Percentiles rank a stretch among this genome's conserved stretches.
phyloP scores from a whole-genome alignment of 2,113 vertebrate genomes.

The Cnemophilus loriae region DNA sequence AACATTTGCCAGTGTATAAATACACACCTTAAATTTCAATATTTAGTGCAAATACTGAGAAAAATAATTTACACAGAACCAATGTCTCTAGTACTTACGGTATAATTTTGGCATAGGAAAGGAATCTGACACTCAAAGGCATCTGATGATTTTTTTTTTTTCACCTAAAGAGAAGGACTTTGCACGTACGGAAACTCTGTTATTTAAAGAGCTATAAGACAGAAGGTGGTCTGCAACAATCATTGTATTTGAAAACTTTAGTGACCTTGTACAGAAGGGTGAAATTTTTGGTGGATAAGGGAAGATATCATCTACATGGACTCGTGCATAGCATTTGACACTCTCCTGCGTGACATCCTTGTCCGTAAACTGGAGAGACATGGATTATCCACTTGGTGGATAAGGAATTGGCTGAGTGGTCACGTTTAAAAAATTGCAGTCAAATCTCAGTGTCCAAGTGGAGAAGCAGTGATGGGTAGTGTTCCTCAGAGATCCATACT shows the following conservation, averaged over 20 bases:
- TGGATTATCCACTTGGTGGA: neutral
- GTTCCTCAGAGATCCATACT: rapidly evolving
- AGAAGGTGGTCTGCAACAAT: neutral
- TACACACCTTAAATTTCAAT: neutral
- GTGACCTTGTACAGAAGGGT: neutral
- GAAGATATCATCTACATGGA: neutral
- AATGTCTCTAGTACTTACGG: neutral
- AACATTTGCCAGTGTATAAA: neutral
- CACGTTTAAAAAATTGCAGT: neutral
- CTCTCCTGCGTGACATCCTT: neutral
- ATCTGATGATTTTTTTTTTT: neutral
- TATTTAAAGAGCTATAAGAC: neutral
- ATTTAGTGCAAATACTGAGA: neutral
- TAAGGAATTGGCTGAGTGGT: neutral
- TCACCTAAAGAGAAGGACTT: neutral
- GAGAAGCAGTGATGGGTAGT: neutral
- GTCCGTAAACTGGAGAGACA: neutral
- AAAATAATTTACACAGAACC: neutral
- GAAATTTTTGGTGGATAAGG: neutral
- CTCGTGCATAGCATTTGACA: neutral
- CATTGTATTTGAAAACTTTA: neutral
- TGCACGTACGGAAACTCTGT: neutral
- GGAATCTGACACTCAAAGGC: neutral
- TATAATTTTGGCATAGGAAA: neutral
- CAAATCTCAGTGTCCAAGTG: neutral